phyloP scores from a whole-genome alignment of 1,140 invertebrate species.

The Babylonia areolata region DNA sequence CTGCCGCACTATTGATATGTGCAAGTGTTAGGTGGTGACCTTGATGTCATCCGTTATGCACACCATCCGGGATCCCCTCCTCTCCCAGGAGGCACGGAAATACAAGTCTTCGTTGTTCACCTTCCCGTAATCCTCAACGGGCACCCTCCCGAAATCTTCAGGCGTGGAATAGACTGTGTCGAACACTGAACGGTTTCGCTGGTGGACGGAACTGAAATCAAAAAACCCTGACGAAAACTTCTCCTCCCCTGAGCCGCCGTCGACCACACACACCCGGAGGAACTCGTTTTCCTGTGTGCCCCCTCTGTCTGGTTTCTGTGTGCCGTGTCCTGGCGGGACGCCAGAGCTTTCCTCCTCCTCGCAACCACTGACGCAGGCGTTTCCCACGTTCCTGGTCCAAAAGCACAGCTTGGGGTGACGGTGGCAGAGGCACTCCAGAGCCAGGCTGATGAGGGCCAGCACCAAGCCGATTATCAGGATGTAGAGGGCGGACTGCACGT shows the following conservation, averaged over 20 bases:
- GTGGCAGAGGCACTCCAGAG: neutral
- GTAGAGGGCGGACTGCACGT: constrained; percentile 36
- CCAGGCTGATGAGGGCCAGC: constrained; percentile 15
- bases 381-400: neutral
- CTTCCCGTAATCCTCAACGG: neutral
- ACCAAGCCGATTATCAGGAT: neutral
- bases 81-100: neutral
- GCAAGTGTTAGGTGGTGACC: neutral
- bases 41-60: neutral
- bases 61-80: neutral
- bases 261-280: neutral
- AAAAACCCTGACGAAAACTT: neutral
- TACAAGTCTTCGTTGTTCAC: neutral
- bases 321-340: neutral
- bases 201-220: neutral
- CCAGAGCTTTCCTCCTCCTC: neutral
- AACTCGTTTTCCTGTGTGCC: neutral
- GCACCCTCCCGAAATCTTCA: constrained; percentile 9
- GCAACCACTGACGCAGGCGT: neutral
- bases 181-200: neutral
- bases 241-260: neutral
- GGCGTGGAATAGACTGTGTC: constrained; percentile 12
- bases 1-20: neutral
- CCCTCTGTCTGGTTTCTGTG: neutral
- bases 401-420: neutral